phyloP scores from a whole-genome alignment of 2,113 vertebrate genomes.

The Nyctibius bracteatus region DNA sequence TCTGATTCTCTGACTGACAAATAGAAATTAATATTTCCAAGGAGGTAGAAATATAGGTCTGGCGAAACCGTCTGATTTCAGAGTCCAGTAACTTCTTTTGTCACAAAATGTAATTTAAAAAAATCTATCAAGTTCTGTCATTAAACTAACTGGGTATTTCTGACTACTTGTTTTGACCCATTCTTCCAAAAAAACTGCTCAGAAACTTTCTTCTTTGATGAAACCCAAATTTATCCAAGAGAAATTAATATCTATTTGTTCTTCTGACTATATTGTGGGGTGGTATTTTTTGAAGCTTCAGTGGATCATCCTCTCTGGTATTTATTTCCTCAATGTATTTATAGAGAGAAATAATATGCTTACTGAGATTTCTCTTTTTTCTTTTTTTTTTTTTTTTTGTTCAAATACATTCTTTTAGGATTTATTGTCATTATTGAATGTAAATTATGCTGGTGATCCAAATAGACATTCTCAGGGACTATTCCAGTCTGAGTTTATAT shows the following conservation, averaged over 20 bases:
- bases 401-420: not conserved
- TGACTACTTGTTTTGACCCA: not conserved
- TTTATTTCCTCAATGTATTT: not conserved
- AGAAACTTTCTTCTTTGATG: not conserved
- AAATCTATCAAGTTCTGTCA: not conserved
- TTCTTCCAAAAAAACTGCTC: not conserved
- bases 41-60: not conserved
- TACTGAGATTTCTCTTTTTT: not conserved
- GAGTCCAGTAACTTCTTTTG: not conserved
- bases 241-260: not conserved
- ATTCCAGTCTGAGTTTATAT: not conserved
- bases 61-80: not conserved
- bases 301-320: not conserved
- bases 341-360: not conserved
- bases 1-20: not conserved
- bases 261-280: not conserved
- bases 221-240: not conserved
- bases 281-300: not conserved
- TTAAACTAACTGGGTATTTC: not conserved
- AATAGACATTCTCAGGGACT: not conserved
- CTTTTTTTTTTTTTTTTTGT: too few species aligned
- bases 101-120: not conserved
- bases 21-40: not conserved
- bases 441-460: not conserved
- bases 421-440: not conserved